Base-by-base conservation (phyloP, 2,797 vertebrate genomes). In the Fundulus diaphanus region DNA sequence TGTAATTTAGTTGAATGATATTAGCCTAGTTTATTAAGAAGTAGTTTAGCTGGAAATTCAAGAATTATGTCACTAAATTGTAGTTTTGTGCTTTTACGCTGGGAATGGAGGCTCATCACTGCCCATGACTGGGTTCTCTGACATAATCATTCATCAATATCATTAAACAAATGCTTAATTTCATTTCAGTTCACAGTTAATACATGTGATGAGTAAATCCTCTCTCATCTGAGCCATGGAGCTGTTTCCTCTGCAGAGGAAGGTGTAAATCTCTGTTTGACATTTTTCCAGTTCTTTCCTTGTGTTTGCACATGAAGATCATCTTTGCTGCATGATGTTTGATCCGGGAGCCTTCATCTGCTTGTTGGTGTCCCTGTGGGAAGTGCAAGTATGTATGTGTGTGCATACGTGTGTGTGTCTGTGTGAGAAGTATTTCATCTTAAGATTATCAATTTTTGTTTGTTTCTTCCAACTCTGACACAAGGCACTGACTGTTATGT, bases 221-320 rank as follows among this genome's bases (percentile, higher is more conserved):
- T 65, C 29, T 40, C 1, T 22, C 63, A 20, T 7, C 49, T 51
- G 49, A 24, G 49, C 6, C 37, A 7, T 27, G 40, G 37, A 15
- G 37, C 24, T 7, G 5, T 16, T n/a, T 27, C 63, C 37, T 66
- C 12, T 42, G 24, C 37, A 66, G 5, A 66, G 63, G 63, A 66
- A 66, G 63, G 63, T 66, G 63, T 66, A 27, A 66, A 42, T 66
- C 63, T 66, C 63, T 42, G 37, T 66, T 66, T 66, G 63, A 42
- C 37, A 66, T 42, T 66, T 66, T 66, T 42, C 63, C 63, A 66
- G 40, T 29, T 66, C 11, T 66, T 66, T 40, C 3, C 63, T 66
- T 66, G 24, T 66, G 63, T 66, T 66, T 66, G 63, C 37, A 42
- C 63, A 42, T 66, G 37, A 40, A 66, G 37, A 66, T 42, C 37